Base-by-base conservation (phyloP, 2,888 invertebrate species). In the Drosophila ochracea region DNA sequence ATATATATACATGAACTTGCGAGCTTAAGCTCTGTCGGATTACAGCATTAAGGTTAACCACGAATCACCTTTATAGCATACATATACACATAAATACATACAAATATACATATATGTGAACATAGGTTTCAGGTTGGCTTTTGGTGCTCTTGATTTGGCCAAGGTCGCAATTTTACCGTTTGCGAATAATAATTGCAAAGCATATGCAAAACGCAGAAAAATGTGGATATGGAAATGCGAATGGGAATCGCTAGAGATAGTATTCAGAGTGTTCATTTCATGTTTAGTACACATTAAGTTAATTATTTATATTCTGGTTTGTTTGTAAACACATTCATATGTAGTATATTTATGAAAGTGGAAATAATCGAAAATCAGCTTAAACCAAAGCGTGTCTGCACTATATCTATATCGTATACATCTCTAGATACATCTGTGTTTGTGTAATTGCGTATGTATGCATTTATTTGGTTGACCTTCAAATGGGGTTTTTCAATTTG, bases 11-110 rank as follows among this genome's bases (percentile, higher is more conserved):
- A 25, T 43, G 33, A 58, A 68, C 69, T 43, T 58, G 41, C 52
- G 35, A 68, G 50, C 69, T 68, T 37, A 43, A 39, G 41, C 41
- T 3, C 11, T 25, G 57, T 43, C 57, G 58, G 47, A 35, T 37
- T 37, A 37, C 35, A 30, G 31, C 35, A 35, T 41, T 61, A 13
- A 55, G 72, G 41, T 62, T 57, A 57, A 52, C 31, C 62, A n/a
- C 31, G 28, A 52, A 57, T 57, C 37, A 67, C 57, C 25, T 68
- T 52, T 43, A 37, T 53, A 13, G 7, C 31, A 16, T 21, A 35
- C 25, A 53, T 21, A 33, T 4, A 31, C 31, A 6, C 7, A 54
- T 9, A 47, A 3, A 25, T 3, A 50, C 30, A 52, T 19, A 30
- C 11, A 30, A 11, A 30, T 30, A 11, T n/a, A 47, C 4, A 16